Conservation (phyloP, 2,113 vertebrate genomes). For the Antigone vipio region DNA sequence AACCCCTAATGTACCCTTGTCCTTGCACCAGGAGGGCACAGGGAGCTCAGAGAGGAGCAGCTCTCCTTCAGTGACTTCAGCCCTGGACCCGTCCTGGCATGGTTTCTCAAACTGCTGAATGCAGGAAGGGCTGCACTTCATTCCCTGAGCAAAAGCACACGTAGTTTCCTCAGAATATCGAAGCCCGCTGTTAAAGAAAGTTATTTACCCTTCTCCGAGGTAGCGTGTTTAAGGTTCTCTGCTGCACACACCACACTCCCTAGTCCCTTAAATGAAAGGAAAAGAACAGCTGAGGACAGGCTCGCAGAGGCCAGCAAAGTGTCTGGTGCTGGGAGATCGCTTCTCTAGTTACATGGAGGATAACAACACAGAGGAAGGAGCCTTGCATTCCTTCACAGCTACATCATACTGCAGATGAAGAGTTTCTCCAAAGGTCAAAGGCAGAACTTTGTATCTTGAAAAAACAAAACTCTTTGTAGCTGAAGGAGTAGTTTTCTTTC, state of each 20-base stretch:
- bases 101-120: not conserved
- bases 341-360: conserved; percentile 38
- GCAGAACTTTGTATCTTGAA: not conserved
- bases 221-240: not conserved
- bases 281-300: conserved; percentile 24
- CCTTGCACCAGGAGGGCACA: not conserved
- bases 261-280: not conserved
- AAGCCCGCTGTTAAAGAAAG: not conserved
- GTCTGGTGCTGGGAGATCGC: not conserved
- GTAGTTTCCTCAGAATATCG: not conserved
- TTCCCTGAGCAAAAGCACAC: not conserved
- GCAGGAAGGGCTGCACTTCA: not conserved
- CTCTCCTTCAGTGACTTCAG: not conserved
- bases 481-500: not conserved
- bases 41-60: not conserved
- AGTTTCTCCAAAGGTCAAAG: conserved; percentile 42
- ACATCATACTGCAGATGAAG: not conserved
- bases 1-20: not conserved
- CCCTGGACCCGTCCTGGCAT: not conserved
- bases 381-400: not conserved
- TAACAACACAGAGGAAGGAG: not conserved
- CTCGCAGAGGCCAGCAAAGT: not conserved
- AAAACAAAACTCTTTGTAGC: not conserved
- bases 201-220: not conserved
- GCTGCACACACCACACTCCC: not conserved